Conservation (phyloP, 1,140 invertebrate species). For the Rhizoglyphus robini region DNA sequence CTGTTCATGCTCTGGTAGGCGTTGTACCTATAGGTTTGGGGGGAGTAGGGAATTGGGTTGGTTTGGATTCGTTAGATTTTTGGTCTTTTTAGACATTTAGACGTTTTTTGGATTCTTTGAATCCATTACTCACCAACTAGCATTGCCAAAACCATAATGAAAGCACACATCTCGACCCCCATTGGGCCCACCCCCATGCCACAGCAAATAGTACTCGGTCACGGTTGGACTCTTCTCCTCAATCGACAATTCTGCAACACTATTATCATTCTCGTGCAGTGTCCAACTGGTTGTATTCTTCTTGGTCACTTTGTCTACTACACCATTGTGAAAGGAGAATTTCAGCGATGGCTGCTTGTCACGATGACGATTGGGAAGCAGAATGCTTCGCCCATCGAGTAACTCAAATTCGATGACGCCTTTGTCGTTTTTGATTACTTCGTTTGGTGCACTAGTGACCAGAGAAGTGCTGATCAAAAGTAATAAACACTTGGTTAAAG, state of each 20-base stretch:
- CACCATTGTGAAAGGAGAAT: neutral
- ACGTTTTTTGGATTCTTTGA: no score
- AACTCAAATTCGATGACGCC: neutral
- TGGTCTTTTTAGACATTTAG: no score
- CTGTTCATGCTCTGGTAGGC: neutral
- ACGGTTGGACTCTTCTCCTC: neutral
- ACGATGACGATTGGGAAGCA: neutral
- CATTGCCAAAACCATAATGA: no score
- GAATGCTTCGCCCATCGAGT: neutral
- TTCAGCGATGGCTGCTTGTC: neutral
- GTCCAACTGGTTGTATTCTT: neutral
- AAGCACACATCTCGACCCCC: no score
- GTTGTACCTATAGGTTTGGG: neutral
- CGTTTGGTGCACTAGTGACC: no score
- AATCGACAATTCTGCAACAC: neutral
- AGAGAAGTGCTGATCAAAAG: no score
- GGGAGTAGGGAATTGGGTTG: neutral
- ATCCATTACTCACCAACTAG: no score
- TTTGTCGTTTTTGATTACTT: neutral
- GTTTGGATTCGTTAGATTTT: no score
- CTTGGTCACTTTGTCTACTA: neutral
- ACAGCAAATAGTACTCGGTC: no score
- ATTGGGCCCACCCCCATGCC: no score
- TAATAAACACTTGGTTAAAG: no score
- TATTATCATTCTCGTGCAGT: neutral